Conservation (phyloP, 2,113 vertebrate genomes). For the Callipepla squamata region DNA sequence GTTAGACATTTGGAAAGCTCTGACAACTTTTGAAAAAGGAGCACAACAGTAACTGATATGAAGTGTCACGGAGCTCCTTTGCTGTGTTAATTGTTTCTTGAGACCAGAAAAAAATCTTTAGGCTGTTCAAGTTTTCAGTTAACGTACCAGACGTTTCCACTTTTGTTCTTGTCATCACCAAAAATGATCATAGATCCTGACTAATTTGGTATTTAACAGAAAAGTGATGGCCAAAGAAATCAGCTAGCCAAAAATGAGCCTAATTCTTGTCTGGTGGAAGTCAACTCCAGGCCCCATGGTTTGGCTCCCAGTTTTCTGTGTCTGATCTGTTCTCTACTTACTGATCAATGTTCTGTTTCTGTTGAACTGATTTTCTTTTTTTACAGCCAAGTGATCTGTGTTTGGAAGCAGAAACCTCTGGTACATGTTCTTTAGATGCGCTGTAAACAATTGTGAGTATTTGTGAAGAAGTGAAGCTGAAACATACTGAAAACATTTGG, state of each 20-base stretch:
- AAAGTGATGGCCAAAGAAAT: neutral
- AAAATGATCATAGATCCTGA: neutral
- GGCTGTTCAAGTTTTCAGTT: neutral
- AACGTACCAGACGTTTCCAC: neutral
- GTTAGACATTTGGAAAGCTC: neutral
- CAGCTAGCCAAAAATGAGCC: neutral
- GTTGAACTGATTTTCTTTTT: neutral
- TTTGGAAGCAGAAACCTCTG: slow-evolving; percentile 11
- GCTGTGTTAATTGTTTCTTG: neutral
- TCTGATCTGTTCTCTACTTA: neutral
- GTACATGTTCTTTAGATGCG: neutral
- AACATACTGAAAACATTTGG: slow-evolving; percentile 29
- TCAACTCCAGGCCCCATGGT: neutral
- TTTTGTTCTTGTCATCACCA: neutral
- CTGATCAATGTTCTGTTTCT: neutral
- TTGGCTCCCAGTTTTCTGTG: neutral
- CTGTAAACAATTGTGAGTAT: slow-evolving; percentile 40
- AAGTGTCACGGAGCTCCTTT: neutral
- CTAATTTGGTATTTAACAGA: neutral
- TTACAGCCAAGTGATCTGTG: neutral
- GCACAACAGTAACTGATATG: neutral
- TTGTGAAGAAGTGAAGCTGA: slow-evolving; percentile 29
- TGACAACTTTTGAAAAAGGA: neutral
- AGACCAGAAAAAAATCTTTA: neutral
- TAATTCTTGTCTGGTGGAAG: neutral